phyloP scores from a whole-genome alignment of 1,140 invertebrate genomes.

The Euwallacea fornicatus region DNA sequence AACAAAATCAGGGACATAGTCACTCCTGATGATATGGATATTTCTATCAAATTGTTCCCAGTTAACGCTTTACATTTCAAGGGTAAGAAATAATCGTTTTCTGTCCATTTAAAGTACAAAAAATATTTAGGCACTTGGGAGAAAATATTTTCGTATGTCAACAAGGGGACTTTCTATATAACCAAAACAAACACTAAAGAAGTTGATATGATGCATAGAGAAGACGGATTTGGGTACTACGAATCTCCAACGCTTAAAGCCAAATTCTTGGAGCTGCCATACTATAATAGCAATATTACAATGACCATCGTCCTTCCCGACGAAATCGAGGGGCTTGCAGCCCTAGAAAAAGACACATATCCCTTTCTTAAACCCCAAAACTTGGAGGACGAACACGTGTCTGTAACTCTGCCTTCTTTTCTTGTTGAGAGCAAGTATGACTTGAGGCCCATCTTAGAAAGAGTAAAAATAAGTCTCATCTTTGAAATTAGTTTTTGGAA shows the following conservation, averaged over 20 bases:
- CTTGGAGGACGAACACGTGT: conserved; percentile 39
- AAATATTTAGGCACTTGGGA: conserved; percentile 56
- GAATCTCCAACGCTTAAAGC: conserved; percentile 57
- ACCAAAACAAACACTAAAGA: conserved; percentile 44
- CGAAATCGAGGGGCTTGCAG: conserved; percentile 58
- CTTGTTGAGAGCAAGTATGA: conserved; percentile 53
- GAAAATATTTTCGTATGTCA: conserved; percentile 58
- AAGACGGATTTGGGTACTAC: conserved; percentile 50
- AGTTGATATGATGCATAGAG: conserved; percentile 41
- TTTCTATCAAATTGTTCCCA: conserved; percentile 66
- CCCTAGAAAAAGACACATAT: conserved; percentile 44
- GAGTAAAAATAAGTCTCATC: conserved; percentile 43
- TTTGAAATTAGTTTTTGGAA: conserved; percentile 3
- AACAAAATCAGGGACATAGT: conserved; percentile 72
- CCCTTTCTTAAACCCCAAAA: conserved; percentile 40
- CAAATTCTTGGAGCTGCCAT: conserved; percentile 62
- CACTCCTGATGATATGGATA: conserved; percentile 56
- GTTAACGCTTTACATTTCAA: conserved; percentile 87
- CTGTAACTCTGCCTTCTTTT: conserved; percentile 54
- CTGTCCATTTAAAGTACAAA: neutral
- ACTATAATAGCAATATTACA: conserved; percentile 53
- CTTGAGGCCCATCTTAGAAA: conserved; percentile 48
- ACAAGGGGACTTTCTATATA: conserved; percentile 55
- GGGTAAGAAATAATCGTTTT: conserved; percentile 22
- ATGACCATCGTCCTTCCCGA: conserved; percentile 69